These are phyloP conservation scores for Drosophila subsilvestris DNA, from an alignment of 2,888 invertebrate species.

Conservation along the genomic window DNA sequence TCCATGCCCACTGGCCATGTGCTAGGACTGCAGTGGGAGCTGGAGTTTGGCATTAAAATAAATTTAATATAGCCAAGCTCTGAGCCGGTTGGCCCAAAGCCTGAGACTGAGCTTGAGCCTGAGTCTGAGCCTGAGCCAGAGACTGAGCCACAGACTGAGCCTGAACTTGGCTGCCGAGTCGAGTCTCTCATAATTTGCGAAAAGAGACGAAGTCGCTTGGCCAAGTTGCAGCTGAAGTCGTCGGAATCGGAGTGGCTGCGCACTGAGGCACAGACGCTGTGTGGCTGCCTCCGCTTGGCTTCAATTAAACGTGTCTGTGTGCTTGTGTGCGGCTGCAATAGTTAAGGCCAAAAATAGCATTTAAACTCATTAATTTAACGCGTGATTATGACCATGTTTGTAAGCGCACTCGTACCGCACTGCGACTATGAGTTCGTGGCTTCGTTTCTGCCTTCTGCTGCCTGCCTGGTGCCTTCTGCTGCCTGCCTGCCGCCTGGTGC, in stretches of 20 bases:
- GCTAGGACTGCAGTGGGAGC: conserved; percentile 23
- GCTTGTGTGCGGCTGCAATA: conserved; percentile 61
- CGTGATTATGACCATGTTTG: conserved; percentile 82
- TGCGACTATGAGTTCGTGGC: conserved; percentile 40
- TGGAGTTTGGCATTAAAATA: conserved; percentile 67
- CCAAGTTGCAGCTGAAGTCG: conserved; percentile 23
- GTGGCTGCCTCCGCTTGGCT: conserved; percentile 55
- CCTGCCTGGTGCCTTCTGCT: conserved; percentile 6
- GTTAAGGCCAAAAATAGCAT: conserved; percentile 82
- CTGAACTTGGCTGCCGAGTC: conserved; percentile 70
- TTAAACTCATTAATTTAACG: conserved; percentile 83
- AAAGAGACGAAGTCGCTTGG: conserved; percentile 19
- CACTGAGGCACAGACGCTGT: conserved; percentile 35
- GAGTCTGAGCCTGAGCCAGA: conserved; percentile 63
- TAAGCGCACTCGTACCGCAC: conserved; percentile 56
- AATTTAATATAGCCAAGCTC: conserved; percentile 71
- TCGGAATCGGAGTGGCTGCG: conserved; percentile 21
- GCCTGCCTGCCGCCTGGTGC: conserved; percentile 5
- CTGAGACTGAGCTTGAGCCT: conserved; percentile 59
- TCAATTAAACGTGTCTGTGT: conserved; percentile 62
- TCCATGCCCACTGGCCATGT: conserved; percentile 53
- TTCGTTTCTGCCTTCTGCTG: conserved; percentile 27
- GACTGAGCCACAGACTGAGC: conserved; percentile 62
- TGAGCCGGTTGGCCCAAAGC: conserved; percentile 56
- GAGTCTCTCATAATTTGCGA: conserved; percentile 74